These are phyloP conservation scores for Acanthopleura granulata DNA, from an alignment of 2,888 invertebrate species.

Conservation along the genomic window DNA sequence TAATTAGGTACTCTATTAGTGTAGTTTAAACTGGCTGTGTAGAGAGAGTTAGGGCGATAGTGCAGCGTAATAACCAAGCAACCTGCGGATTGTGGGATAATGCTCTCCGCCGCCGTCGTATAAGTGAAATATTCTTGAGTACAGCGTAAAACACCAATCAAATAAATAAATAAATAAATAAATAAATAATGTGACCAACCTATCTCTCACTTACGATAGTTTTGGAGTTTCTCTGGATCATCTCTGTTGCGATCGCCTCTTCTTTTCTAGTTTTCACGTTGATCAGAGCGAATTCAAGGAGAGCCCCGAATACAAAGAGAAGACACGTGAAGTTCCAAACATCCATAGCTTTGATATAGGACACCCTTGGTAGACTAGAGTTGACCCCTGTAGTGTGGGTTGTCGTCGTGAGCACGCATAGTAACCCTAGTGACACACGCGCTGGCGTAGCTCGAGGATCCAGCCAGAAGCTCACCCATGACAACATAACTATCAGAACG, in stretches of 20 bases:
- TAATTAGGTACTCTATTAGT: too few relatives aligned
- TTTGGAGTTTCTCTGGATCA: too few relatives aligned
- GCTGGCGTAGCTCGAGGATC: conserved; percentile 32
- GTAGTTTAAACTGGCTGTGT: too few relatives aligned
- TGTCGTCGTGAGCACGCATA: conserved; percentile 15
- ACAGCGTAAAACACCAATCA: too few relatives aligned
- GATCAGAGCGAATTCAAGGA: conserved; percentile 30
- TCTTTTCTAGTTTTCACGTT: conserved; percentile 21
- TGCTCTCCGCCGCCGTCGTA: too few relatives aligned
- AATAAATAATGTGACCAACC: too few relatives aligned
- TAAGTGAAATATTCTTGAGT: too few relatives aligned
- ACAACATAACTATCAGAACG: conserved; percentile 21
- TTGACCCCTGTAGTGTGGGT: conserved; percentile 8
- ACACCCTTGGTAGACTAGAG: conserved; percentile 8
- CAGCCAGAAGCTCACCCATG: conserved; percentile 30
- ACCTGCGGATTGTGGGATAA: too few relatives aligned
- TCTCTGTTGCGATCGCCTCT: not conserved
- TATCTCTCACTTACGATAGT: too few relatives aligned
- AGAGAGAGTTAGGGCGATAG: too few relatives aligned
- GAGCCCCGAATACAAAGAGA: conserved; percentile 28
- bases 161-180: too few relatives aligned
- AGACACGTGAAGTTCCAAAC: conserved; percentile 26
- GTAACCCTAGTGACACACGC: conserved; percentile 19
- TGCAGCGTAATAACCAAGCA: too few relatives aligned
- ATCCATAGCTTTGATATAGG: conserved; percentile 21